phyloP scores from a whole-genome alignment of 1,140 invertebrate species.

The Lepidotrigona ventralis region DNA sequence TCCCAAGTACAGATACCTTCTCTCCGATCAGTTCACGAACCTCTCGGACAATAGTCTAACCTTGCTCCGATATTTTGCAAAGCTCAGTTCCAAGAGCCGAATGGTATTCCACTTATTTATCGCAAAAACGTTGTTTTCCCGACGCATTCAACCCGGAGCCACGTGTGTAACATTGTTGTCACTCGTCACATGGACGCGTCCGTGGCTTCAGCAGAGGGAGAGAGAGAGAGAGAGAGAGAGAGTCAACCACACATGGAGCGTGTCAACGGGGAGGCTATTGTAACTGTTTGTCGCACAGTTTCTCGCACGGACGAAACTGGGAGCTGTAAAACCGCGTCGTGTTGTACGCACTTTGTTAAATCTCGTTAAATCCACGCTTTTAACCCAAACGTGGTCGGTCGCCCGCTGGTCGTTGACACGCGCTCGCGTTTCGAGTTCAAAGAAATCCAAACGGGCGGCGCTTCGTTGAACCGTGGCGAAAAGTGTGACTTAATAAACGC shows the following conservation, averaged over 20 bases:
- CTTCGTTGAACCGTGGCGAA: not conserved
- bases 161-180: not conserved
- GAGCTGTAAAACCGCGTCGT: not conserved
- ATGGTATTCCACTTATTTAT: not conserved
- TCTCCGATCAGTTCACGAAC: no score
- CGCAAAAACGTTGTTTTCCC: not conserved
- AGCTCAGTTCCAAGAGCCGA: not conserved
- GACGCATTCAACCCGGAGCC: not conserved
- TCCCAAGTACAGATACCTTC: no score
- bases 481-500: conserved; percentile 29
- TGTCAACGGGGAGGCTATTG: no score
- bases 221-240: no score
- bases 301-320: no score
- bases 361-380: not conserved
- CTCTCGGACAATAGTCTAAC: no score
- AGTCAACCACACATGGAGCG: no score
- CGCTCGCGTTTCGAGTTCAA: not conserved
- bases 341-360: not conserved
- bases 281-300: no score
- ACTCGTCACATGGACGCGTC: not conserved
- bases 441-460: not conserved
- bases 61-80: not conserved
- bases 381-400: not conserved
- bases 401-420: conserved; percentile 4
- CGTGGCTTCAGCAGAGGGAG: not conserved